A percentile compares a stretch with the other conserved stretches of the same genome.
These are phyloP conservation scores for Oenanthe melanoleuca DNA, from an alignment of 2,113 vertebrate genomes.

Conservation along the genomic window DNA sequence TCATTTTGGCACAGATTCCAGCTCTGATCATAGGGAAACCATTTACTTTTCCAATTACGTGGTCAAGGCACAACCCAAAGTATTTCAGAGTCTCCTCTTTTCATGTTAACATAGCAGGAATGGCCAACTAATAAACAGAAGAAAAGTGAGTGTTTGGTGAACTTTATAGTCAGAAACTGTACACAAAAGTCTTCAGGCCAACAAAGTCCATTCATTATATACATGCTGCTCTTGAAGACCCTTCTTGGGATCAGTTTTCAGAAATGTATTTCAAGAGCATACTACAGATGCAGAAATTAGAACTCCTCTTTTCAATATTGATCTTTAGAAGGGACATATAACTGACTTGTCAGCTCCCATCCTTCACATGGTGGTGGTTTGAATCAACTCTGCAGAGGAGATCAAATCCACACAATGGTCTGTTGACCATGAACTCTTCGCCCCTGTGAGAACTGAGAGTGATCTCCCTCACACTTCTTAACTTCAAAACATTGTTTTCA, in stretches of 20 bases:
- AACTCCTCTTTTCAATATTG: neutral
- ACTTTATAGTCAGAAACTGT: neutral
- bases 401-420: neutral
- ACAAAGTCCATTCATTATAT: slow-evolving; percentile 3
- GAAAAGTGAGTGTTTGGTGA: slow-evolving; percentile 46
- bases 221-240: neutral
- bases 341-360: neutral
- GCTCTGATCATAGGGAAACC: slow-evolving; percentile 51
- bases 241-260: neutral
- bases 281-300: neutral
- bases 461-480: neutral
- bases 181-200: slow-evolving; percentile 6
- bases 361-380: neutral
- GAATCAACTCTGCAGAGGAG: neutral
- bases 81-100: neutral
- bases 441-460: neutral
- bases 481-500: neutral
- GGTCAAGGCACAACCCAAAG: slow-evolving; percentile 37
- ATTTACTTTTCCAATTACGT: slow-evolving; percentile 54
- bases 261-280: neutral
- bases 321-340: neutral
- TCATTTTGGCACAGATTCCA: slow-evolving; percentile 42
- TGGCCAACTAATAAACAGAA: slow-evolving; percentile 25
- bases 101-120: neutral
- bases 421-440: neutral